Percentiles rank a stretch among this genome's conserved stretches.
phyloP scores from a whole-genome alignment of 2,113 vertebrate genomes.

The Nannobrachium achirus region DNA sequence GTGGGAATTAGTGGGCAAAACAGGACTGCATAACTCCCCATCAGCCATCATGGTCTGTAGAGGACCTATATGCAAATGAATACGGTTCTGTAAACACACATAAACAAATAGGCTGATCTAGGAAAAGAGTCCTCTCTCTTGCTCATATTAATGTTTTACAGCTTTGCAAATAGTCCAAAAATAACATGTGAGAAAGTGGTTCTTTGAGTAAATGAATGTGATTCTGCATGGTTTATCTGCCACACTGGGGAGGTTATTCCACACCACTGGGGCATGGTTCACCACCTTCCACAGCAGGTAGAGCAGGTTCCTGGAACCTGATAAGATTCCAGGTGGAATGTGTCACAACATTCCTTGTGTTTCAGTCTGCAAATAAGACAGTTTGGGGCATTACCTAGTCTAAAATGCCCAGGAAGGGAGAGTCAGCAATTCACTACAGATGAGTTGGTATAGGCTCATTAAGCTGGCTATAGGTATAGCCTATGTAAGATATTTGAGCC shows the following conservation, averaged over 20 bases:
- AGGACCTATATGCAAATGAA: slow-evolving; percentile 32
- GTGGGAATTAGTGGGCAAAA: slow-evolving; percentile 35
- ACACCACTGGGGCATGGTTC: slow-evolving; percentile 9
- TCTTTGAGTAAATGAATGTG: slow-evolving; percentile 23
- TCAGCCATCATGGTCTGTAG: slow-evolving; percentile 27
- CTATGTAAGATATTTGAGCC: not conserved
- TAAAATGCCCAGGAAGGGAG: not conserved
- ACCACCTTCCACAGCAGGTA: slow-evolving; percentile 41
- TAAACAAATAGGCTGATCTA: too few relatives aligned
- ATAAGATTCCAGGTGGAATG: slow-evolving; percentile 6
- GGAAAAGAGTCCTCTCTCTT: too few relatives aligned
- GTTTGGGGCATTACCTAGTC: not conserved
- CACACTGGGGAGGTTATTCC: too few relatives aligned
- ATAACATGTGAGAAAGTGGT: not conserved
- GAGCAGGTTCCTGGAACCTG: slow-evolving; percentile 48
- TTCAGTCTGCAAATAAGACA: not conserved
- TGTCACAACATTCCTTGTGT: too few relatives aligned
- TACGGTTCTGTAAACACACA: not conserved
- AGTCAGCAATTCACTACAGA: too few relatives aligned
- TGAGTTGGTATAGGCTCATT: too few relatives aligned
- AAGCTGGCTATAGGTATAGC: not conserved
- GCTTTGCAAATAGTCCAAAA: too few relatives aligned
- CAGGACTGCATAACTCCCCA: slow-evolving; percentile 38
- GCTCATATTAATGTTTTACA: too few relatives aligned
- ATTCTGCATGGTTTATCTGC: not conserved